These are phyloP conservation scores for Anolis carolinensis DNA, from an alignment of 2,113 vertebrate genomes.

Conservation along the genomic window DNA sequence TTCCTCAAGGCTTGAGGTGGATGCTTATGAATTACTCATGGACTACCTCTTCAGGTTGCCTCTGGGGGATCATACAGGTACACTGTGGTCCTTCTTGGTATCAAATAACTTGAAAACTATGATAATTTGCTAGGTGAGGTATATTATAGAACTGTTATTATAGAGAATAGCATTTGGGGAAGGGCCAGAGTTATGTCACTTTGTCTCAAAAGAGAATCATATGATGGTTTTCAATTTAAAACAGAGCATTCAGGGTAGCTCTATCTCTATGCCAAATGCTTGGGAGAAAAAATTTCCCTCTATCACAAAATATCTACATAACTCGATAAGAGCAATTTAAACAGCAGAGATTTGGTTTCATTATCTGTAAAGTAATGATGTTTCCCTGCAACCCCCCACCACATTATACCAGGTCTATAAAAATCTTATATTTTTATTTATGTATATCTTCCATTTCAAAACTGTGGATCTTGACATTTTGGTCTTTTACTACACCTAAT, in stretches of 20 bases:
- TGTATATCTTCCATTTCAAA: constrained; percentile 61
- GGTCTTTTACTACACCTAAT: constrained; percentile 69
- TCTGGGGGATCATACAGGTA: not conserved
- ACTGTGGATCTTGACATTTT: constrained; percentile 72
- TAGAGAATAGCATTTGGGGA: not conserved
- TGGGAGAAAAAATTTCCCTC: not conserved
- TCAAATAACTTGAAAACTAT: not conserved
- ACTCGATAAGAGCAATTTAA: constrained; percentile 53
- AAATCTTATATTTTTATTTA: constrained; percentile 68
- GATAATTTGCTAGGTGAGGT: not conserved
- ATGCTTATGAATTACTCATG: too few relatives aligned
- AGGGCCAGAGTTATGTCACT: not conserved
- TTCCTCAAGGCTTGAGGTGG: too few relatives aligned
- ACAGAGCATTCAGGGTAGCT: not conserved
- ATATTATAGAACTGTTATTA: not conserved
- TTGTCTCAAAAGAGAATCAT: not conserved
- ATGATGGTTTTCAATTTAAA: not conserved
- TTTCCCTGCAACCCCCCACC: constrained; percentile 31
- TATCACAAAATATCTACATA: not conserved
- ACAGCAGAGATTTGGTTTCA: constrained; percentile 59
- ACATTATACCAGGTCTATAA: constrained; percentile 65
- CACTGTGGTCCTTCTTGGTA: not conserved
- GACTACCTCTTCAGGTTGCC: too few relatives aligned
- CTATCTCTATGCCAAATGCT: not conserved
- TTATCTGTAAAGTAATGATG: constrained; percentile 55